A percentile compares a stretch with the other conserved stretches of the same genome.
phyloP scores from a whole-genome alignment of 2,113 vertebrate species.

The Euleptes europaea region DNA sequence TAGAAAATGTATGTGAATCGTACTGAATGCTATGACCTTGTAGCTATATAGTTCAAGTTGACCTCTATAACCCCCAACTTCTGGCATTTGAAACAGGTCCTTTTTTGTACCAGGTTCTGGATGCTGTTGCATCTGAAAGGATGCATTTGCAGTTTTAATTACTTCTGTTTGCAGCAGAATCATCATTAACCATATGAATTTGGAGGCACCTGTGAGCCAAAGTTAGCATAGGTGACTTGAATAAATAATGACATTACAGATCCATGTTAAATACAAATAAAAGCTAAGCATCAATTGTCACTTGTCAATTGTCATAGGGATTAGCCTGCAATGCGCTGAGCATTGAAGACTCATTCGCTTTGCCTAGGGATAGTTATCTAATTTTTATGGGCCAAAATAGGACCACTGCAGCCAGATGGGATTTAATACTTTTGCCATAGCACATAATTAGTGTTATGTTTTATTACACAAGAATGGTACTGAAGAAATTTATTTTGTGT shows the following conservation, averaged over 20 bases:
- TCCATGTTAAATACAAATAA: slow-evolving; percentile 20
- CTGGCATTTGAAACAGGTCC: background rate
- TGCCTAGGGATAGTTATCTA: slow-evolving; percentile 62
- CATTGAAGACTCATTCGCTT: slow-evolving; percentile 61
- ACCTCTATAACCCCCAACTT: too few relatives aligned
- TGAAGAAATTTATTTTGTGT: slow-evolving; percentile 14
- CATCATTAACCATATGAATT: background rate
- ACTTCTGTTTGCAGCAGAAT: fast-evolving
- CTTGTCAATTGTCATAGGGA: too few relatives aligned
- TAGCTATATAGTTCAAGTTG: too few relatives aligned
- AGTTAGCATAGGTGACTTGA: background rate
- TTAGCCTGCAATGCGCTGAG: slow-evolving; percentile 37
- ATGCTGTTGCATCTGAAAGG: fast-evolving
- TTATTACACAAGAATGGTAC: background rate
- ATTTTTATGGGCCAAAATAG: slow-evolving; percentile 40
- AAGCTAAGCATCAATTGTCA: slow-evolving; percentile 59
- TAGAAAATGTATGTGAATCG: background rate
- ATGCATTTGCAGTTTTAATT: fast-evolving
- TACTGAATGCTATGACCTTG: too few relatives aligned
- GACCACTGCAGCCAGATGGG: slow-evolving; percentile 36
- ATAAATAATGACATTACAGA: background rate
- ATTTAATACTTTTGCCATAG: background rate
- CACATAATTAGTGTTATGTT: background rate
- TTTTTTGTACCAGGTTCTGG: background rate
- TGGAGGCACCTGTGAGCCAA: background rate